phyloP scores from a whole-genome alignment of 2,797 vertebrate species.

The Florisuga fusca region DNA sequence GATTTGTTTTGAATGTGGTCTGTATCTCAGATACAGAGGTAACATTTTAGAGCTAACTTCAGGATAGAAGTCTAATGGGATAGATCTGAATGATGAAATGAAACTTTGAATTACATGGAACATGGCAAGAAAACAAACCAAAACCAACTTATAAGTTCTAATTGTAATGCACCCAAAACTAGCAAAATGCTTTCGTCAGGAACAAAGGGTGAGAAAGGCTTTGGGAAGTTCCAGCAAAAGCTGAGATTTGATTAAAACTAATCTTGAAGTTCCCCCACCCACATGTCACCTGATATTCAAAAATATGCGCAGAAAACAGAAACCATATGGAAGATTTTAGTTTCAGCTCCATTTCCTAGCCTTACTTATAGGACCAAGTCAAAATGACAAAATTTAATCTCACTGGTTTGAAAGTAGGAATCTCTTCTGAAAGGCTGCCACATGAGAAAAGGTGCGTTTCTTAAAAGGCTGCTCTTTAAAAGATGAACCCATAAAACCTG shows the following conservation, averaged over 20 bases:
- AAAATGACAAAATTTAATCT: background rate
- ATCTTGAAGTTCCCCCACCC: slow-evolving; percentile 68
- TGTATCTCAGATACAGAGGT: background rate
- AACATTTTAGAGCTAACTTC: background rate
- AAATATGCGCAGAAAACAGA: slow-evolving; percentile 50
- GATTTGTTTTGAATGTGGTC: background rate
- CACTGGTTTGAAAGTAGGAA: background rate
- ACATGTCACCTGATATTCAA: slow-evolving; percentile 66
- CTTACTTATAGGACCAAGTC: background rate
- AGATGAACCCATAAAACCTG: background rate
- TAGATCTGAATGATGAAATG: slow-evolving; percentile 18
- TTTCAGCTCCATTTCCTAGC: slow-evolving; percentile 52
- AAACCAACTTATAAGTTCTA: background rate
- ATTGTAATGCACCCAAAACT: slow-evolving; percentile 57
- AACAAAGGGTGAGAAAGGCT: slow-evolving; percentile 54
- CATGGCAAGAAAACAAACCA: background rate
- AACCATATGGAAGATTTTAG: slow-evolving; percentile 54
- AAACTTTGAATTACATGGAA: slow-evolving; percentile 38
- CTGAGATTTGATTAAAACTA: slow-evolving; percentile 66
- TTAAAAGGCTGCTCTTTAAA: background rate
- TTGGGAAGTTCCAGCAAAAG: slow-evolving; percentile 72
- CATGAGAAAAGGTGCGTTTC: background rate
- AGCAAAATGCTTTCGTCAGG: slow-evolving; percentile 29
- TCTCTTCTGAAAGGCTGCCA: background rate
- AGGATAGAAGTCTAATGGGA: background rate